Evolutionary conservation across 2,888 invertebrate genomes (phyloP), one percentile per base, ranked within the genome.

Genomic region (Hofmannophila pseudospretella): DNA sequence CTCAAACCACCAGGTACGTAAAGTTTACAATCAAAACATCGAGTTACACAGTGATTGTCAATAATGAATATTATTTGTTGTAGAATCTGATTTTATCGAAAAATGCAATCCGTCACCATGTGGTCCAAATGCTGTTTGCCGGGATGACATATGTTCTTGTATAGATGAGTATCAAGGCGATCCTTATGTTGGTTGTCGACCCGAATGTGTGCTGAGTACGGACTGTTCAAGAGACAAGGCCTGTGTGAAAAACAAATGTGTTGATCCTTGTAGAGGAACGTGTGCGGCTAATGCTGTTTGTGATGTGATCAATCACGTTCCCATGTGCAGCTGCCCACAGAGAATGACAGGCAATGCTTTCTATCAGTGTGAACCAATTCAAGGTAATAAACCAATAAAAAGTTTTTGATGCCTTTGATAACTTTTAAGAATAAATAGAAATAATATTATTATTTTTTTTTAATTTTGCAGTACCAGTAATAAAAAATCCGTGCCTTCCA

Each of bases 271-370:
- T 58, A 88, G 88, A 30, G 91, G 90, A 41, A 91, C 91, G 7
- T 94, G 94, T 67, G 93, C 92, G 14, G 58, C 79, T 34, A 91
- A 90, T 58, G 93, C 94, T 16, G 75, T 90, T 34, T 94, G 94
- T 59, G 90, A 92, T 50, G 92, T 92, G 2, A 89, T 92, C 45
- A 91, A 92, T 50, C 93, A 94, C 54, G 88, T 92, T 10, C 90
- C 92, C 10, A 90, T 91, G 79, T 93, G 93, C 47, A 91, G 90
- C 50, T 93, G 93, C 57, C 90, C 91, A 9, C 89, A 89, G 49
- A 90, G 90, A 49, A 89, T 89, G 80, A 88, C 90, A 14, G 93
- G 93, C 45, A 92, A 92, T 73, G 90, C 92, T 28, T 91, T 91
- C 56, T 88, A 89, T 11, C 74, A 87, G 41, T 94, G 94, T 55